These are phyloP conservation scores for Pararge aegeria DNA, from an alignment of 1,140 invertebrate species.

Conservation along the genomic window DNA sequence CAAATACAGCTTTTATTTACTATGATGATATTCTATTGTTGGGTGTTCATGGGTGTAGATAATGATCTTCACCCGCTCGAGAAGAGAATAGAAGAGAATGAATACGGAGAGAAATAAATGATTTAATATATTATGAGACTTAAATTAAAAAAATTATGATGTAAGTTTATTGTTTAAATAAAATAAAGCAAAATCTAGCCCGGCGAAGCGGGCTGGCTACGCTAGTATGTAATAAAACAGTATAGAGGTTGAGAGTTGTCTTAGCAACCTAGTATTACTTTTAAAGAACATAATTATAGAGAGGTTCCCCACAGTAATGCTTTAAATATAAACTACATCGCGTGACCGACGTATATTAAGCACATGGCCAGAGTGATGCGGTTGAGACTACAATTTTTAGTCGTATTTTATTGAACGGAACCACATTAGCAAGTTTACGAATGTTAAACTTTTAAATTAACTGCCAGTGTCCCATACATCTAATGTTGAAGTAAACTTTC, in stretches of 20 bases:
- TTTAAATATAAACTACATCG: slow-evolving; percentile 34
- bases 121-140: too few relatives aligned
- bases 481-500: slow-evolving; percentile 7
- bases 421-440: slow-evolving; percentile 33
- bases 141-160: too few relatives aligned
- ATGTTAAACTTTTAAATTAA: slow-evolving; percentile 30
- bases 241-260: neutral
- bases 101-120: too few relatives aligned
- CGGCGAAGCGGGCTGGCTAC: too few relatives aligned
- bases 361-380: slow-evolving; percentile 31
- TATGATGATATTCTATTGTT: too few relatives aligned
- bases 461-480: slow-evolving; percentile 21
- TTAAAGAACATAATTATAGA: slow-evolving; percentile 5
- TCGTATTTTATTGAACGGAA: slow-evolving; percentile 35
- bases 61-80: too few relatives aligned
- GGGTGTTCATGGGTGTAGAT: too few relatives aligned
- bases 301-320: slow-evolving; percentile 9
- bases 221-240: too few relatives aligned
- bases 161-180: too few relatives aligned
- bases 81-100: too few relatives aligned
- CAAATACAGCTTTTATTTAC: too few relatives aligned
- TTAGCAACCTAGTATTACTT: neutral
- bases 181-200: too few relatives aligned
- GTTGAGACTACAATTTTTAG: slow-evolving; percentile 37
- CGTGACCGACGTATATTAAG: slow-evolving; percentile 33